phyloP scores from a whole-genome alignment of 2,113 vertebrate genomes.

The Trogon surrucura region DNA sequence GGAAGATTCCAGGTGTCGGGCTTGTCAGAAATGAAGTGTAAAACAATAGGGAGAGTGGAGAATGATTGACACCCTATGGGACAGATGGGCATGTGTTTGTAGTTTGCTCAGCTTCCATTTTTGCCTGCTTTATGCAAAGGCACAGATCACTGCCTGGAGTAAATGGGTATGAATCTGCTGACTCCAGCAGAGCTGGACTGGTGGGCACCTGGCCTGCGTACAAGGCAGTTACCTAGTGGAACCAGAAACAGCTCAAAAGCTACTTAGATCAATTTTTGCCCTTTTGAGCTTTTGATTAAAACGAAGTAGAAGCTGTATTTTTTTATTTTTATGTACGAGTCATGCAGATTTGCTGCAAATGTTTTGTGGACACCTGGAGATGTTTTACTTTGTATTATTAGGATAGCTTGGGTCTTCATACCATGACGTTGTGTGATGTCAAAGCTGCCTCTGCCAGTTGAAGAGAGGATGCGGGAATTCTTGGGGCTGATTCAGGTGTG shows the following conservation, averaged over 20 bases:
- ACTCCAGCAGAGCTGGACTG: neutral
- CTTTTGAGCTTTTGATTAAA: neutral
- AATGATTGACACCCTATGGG: neutral
- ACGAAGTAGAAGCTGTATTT: neutral
- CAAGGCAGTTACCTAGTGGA: neutral
- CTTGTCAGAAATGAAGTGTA: neutral
- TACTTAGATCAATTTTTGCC: neutral
- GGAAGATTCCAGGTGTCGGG: neutral
- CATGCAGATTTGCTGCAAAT: neutral
- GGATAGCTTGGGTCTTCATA: neutral
- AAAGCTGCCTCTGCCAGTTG: neutral
- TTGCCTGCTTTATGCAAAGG: neutral
- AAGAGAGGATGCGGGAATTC: constrained; percentile 6
- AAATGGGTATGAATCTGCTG: neutral
- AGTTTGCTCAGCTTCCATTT: neutral
- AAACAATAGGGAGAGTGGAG: neutral
- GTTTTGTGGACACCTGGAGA: neutral
- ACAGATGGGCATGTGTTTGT: neutral
- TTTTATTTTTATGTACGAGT: neutral
- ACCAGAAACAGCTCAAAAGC: neutral
- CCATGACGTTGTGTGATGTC: neutral
- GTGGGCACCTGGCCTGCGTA: neutral
- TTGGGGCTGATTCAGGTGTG: neutral
- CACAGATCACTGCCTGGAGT: neutral
- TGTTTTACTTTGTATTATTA: neutral